A percentile compares a stretch with the other conserved stretches of the same genome.
These are phyloP conservation scores for Micoletzkya japonica DNA, from an alignment of 2,888 invertebrate species.

Conservation along the genomic window DNA sequence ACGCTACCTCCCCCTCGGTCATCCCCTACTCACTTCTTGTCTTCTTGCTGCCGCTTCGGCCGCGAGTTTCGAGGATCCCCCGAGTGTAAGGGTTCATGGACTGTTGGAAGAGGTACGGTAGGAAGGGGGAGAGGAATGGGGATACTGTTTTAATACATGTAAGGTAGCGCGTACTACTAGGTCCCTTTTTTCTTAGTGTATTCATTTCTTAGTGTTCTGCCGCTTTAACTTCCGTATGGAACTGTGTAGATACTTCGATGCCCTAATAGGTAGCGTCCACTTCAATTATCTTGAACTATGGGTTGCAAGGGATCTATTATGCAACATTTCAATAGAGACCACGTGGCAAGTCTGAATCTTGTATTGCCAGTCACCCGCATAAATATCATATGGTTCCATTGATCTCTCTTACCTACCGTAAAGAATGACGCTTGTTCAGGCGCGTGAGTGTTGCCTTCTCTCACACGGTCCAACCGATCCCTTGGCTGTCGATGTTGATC, in stretches of 20 bases:
- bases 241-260: too few relatives aligned
- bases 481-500: not conserved
- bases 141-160: too few relatives aligned
- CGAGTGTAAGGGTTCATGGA: not conserved
- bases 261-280: too few relatives aligned
- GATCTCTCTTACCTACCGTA: not conserved
- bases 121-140: too few relatives aligned
- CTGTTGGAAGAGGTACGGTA: constrained; percentile 22
- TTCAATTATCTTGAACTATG: too few relatives aligned
- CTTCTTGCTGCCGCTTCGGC: constrained; percentile 3
- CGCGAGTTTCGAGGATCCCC: constrained; percentile 8
- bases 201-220: too few relatives aligned
- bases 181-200: too few relatives aligned
- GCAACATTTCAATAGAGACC: not conserved
- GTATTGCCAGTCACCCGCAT: not conserved
- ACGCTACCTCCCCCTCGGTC: constrained; percentile 17
- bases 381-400: not conserved
- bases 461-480: constrained; percentile 18
- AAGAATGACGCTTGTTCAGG: too few relatives aligned
- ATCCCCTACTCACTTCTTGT: constrained; percentile 16
- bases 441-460: constrained; percentile 3
- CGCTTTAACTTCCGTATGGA: too few relatives aligned
- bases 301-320: too few relatives aligned
- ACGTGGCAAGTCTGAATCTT: not conserved
- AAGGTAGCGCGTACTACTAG: too few relatives aligned